A percentile compares a stretch with the other conserved stretches of the same genome.
Evolutionary conservation across 2,888 invertebrate genomes (phyloP).

Genomic region (Palloptera scutellata): DNA sequence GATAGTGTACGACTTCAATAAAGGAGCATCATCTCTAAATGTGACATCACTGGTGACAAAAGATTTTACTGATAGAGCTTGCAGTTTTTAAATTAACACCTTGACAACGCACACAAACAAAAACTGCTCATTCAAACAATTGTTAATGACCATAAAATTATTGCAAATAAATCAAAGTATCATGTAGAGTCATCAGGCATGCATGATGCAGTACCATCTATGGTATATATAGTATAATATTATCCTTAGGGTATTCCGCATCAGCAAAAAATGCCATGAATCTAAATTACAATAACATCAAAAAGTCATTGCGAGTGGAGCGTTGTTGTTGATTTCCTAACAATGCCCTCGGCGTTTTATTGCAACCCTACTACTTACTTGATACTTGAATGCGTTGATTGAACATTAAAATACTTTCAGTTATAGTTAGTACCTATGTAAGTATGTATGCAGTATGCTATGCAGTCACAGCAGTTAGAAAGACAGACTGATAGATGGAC

Average conservation of each 20-base stretch:
- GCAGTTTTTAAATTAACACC: too few species aligned
- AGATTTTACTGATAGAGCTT: too few species aligned
- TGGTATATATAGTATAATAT: too few species aligned
- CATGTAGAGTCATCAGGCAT: neutral
- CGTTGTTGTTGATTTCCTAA: conserved; percentile 22
- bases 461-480: neutral
- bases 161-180: conserved; percentile 3
- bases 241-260: neutral
- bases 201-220: conserved; percentile 7
- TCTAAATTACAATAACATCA: conserved; percentile 26
- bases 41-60: too few species aligned
- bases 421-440: neutral
- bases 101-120: too few species aligned
- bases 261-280: neutral
- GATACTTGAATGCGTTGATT: conserved; percentile 8
- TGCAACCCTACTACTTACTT: too few species aligned
- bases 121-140: neutral
- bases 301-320: conserved; percentile 14
- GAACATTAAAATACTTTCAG: conserved; percentile 10
- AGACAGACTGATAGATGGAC: neutral
- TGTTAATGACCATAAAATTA: conserved; percentile 3
- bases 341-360: conserved; percentile 14
- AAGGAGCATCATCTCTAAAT: too few species aligned
- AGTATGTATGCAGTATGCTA: too few species aligned
- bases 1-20: too few species aligned